Conservation (phyloP, 2,797 vertebrate species). For the Betta splendens region DNA sequence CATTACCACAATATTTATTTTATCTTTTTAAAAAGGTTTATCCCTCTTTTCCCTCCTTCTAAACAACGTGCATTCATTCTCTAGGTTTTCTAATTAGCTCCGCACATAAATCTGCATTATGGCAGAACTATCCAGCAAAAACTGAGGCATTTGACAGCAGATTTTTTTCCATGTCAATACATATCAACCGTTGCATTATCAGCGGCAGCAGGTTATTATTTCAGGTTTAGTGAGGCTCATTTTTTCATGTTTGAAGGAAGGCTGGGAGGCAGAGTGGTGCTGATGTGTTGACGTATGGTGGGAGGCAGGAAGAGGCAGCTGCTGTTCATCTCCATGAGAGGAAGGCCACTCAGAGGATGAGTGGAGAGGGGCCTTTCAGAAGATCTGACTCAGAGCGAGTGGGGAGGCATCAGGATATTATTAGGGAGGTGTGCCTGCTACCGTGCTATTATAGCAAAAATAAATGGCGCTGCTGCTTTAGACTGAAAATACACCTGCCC, state of each 20-base stretch:
- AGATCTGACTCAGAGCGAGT: slow-evolving; percentile 73
- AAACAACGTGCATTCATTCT: not conserved
- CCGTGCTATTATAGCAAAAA: slow-evolving; percentile 65
- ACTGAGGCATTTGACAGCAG: not conserved
- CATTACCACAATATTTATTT: not conserved
- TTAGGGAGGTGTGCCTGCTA: slow-evolving; percentile 71
- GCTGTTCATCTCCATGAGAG: slow-evolving; percentile 66
- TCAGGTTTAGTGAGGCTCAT: slow-evolving; percentile 43
- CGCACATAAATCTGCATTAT: not conserved
- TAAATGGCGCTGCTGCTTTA: slow-evolving; percentile 51
- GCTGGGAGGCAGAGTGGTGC: slow-evolving; percentile 47
- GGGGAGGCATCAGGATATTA: slow-evolving; percentile 73
- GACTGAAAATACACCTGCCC: slow-evolving; percentile 43
- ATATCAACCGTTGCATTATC: slow-evolving; percentile 22
- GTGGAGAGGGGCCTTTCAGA: slow-evolving; percentile 64
- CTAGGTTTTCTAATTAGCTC: not conserved
- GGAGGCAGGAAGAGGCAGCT: slow-evolving; percentile 69
- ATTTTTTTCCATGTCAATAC: slow-evolving; percentile 36
- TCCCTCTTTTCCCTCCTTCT: not conserved
- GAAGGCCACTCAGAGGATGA: slow-evolving; percentile 65
- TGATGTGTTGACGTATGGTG: slow-evolving; percentile 64
- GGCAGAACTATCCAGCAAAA: slow-evolving; percentile 1
- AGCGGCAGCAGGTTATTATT: slow-evolving; percentile 38
- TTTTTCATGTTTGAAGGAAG: slow-evolving; percentile 44
- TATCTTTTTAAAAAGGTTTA: fast-evolving